Evolutionary conservation across 2,888 invertebrate species (phyloP), one percentile per base, ranked within the genome.

Genomic region (Leptinotarsa peninsularis): DNA sequence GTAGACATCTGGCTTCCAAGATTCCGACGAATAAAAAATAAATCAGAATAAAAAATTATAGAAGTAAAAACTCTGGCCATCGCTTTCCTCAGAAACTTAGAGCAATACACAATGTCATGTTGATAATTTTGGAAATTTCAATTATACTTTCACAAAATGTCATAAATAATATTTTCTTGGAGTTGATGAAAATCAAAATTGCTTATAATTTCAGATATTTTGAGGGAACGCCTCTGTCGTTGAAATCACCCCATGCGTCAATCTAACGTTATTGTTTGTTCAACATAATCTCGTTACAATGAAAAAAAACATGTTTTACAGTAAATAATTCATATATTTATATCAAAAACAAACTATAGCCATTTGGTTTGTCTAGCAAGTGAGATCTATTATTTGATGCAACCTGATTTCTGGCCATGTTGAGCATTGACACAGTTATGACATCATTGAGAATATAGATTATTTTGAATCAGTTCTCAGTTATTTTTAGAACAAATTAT

Each of bases 401-500:
- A 67, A 74, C 71, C 74, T 58, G 71, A 58, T 74, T 74, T 74
- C 70, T 58, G 66, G 71, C 52, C 66, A 71, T 49, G n/a, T 50
- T 43, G 23, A 69, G 66, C 33, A 73, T 74, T 71, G 67, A 74
- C 49, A 66, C 66, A 67, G 74, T 74, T 71, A 74, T 74, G 71
- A 74, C 66, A 71, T 18, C 66, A 18, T 49, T 60, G 67, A 58
- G 58, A 70, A 71, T 67, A 67, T 56, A 58, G 66, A 66, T 68
- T 66, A 23, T 58, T 27, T 66, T 33, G 52, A 60, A 21, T 71
- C 52, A 67, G 71, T 43, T 67, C 58, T 74, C 67, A 71, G 58
- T 74, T 74, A 74, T 74, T 74, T 71, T 66, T 71, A 58, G 56
- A 74, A 71, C 74, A 74, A 74, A 71, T 66, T 58, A 66, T 74